Evolutionary conservation across 1,140 invertebrate genomes (phyloP).

Genomic region (Ceratina japonica): DNA sequence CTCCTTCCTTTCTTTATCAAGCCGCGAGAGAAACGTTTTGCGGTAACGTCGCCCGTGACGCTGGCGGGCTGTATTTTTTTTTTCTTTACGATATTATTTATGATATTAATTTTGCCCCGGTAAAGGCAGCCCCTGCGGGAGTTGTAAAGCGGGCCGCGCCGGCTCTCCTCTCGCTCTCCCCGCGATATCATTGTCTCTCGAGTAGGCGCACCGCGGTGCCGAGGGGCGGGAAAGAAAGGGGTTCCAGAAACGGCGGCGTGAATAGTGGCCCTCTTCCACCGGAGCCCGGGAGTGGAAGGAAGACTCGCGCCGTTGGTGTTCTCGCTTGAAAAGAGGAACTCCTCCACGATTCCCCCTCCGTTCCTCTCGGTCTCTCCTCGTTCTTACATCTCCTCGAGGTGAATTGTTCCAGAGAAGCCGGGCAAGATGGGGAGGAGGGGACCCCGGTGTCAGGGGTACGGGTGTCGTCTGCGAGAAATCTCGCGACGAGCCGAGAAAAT

Average conservation of each 20-base stretch:
- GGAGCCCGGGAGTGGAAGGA: constrained; percentile 41
- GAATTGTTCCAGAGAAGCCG: constrained; percentile 48
- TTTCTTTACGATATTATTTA: constrained; percentile 78
- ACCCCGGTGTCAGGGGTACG: constrained; percentile 44
- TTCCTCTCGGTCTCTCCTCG: constrained; percentile 22
- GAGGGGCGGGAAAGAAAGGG: constrained; percentile 72
- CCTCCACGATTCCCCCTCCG: constrained; percentile 36
- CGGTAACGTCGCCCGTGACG: constrained; percentile 57
- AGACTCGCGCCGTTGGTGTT: constrained; percentile 65
- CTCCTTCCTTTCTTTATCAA: constrained; percentile 44
- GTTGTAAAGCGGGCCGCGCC: constrained; percentile 75
- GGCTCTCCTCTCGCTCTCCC: constrained; percentile 64
- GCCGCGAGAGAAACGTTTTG: constrained; percentile 66
- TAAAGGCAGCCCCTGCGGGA: constrained; percentile 73
- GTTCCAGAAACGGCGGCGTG: constrained; percentile 72
- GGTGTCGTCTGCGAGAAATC: constrained; percentile 57
- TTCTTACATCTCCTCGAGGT: not conserved
- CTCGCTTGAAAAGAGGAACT: constrained; percentile 72
- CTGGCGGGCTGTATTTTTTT: constrained; percentile 59
- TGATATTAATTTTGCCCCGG: constrained; percentile 79
- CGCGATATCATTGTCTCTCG: constrained; percentile 79
- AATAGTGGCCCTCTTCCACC: constrained; percentile 71
- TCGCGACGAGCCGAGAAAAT: constrained; percentile 60
- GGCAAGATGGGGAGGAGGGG: constrained; percentile 40
- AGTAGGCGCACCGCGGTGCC: constrained; percentile 43